phyloP scores from a whole-genome alignment of 2,113 vertebrate genomes.

The Hassar affinis region DNA sequence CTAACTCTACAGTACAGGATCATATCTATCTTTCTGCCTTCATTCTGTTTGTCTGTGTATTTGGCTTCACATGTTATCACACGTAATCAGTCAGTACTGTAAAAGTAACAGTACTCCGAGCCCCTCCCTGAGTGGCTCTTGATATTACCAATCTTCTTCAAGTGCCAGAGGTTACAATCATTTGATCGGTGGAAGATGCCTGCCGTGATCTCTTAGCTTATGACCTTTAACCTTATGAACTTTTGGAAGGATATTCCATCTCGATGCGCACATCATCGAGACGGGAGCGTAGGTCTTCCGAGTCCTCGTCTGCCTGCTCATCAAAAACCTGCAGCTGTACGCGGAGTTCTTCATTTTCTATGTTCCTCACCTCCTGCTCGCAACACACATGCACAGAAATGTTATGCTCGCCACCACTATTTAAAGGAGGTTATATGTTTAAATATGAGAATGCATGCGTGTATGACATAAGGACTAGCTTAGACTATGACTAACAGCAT shows the following conservation, averaged over 20 bases:
- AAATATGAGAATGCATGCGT: too few relatives aligned
- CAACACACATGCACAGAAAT: not conserved
- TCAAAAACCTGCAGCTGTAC: constrained; percentile 86
- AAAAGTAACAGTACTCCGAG: not conserved
- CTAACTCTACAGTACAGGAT: not conserved
- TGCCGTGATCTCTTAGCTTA: not conserved
- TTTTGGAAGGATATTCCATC: constrained; percentile 91
- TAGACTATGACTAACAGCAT: not conserved
- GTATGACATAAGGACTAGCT: not conserved
- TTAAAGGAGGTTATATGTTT: not conserved
- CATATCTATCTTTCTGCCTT: not conserved
- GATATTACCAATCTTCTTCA: not conserved
- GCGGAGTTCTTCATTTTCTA: constrained; percentile 87
- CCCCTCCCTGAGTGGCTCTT: not conserved
- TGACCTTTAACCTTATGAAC: not conserved
- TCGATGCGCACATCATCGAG: constrained; percentile 87
- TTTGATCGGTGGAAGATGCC: not conserved
- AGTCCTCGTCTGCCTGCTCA: constrained; percentile 86
- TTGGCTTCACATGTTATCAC: not conserved
- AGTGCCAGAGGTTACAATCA: not conserved
- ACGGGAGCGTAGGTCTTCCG: constrained; percentile 80
- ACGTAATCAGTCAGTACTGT: not conserved
- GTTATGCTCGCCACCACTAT: not conserved
- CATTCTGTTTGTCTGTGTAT: not conserved
- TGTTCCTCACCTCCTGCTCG: constrained; percentile 76